Conservation (phyloP, 2,888 invertebrate species). For the Drosophila tripunctata region DNA sequence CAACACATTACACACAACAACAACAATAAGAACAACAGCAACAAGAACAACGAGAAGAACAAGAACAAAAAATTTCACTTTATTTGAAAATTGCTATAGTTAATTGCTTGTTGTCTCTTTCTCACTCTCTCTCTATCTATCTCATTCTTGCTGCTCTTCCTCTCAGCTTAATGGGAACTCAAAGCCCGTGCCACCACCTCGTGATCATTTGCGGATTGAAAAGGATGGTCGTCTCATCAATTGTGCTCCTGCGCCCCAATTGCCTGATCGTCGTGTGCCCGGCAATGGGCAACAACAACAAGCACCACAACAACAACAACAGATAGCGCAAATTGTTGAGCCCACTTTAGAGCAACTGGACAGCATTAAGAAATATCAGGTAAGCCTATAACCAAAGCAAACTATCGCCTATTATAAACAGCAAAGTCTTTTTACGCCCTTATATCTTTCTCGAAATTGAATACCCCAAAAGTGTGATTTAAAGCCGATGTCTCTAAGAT, state of each 20-base stretch:
- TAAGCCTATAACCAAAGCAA: slow-evolving; percentile 85
- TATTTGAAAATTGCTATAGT: background rate
- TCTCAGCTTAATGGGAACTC: slow-evolving; percentile 84
- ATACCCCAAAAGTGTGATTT: too few relatives aligned
- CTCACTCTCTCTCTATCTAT: background rate
- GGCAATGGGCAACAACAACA: slow-evolving; percentile 50
- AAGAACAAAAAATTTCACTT: background rate
- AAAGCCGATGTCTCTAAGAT: too few relatives aligned
- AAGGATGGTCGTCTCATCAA: slow-evolving; percentile 87
- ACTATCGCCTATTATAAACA: too few relatives aligned
- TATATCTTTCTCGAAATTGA: too few relatives aligned
- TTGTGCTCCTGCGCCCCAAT: slow-evolving; percentile 88
- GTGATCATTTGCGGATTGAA: slow-evolving; percentile 88
- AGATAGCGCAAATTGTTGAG: slow-evolving; percentile 85
- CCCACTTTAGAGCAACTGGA: slow-evolving; percentile 95
- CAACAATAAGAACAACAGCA: slow-evolving; percentile 2
- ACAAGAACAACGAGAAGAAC: slow-evolving; percentile 1
- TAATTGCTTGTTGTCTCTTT: background rate
- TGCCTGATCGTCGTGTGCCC: slow-evolving; percentile 86
- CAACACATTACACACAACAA: slow-evolving; percentile 17
- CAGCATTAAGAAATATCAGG: slow-evolving; percentile 96
- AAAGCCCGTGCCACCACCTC: slow-evolving; percentile 86
- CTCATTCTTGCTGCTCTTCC: background rate
- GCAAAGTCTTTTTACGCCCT: too few relatives aligned
- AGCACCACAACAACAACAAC: slow-evolving; percentile 82